Evolutionary conservation across 2,113 vertebrate genomes (phyloP).

Genomic region (Dicaeum eximium): DNA sequence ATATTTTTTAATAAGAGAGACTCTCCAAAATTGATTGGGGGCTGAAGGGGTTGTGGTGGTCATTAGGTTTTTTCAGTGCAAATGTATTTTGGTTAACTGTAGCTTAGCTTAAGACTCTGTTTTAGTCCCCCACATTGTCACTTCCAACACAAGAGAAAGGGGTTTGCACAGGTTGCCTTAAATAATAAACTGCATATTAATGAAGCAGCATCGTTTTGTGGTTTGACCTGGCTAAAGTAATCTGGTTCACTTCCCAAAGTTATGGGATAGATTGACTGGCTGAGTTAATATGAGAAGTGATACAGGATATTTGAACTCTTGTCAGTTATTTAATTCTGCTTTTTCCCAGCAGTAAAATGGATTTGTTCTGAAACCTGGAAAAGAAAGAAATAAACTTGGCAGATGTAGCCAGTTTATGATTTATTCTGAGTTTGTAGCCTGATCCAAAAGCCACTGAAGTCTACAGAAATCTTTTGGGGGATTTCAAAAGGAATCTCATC

Average conservation of each 20-base stretch:
- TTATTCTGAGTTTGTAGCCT: slow-evolving; percentile 49
- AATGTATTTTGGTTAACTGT: background rate
- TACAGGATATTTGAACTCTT: slow-evolving; percentile 34
- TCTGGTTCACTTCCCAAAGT: background rate
- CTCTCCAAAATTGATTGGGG: background rate
- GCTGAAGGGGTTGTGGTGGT: background rate
- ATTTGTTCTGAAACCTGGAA: slow-evolving; percentile 48
- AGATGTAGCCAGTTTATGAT: slow-evolving; percentile 40
- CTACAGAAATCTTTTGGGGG: slow-evolving; percentile 29
- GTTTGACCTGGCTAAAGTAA: background rate
- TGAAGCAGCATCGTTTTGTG: background rate
- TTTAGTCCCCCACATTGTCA: background rate
- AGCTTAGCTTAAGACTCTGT: background rate
- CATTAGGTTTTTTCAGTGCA: background rate
- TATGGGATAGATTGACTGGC: background rate
- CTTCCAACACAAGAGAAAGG: background rate
- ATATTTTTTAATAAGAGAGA: background rate
- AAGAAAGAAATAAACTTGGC: slow-evolving; percentile 55
- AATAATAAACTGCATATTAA: background rate
- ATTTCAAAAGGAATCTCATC: slow-evolving; percentile 51
- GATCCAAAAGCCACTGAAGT: slow-evolving; percentile 44
- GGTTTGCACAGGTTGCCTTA: background rate
- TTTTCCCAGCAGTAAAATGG: slow-evolving; percentile 58
- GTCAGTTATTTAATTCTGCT: slow-evolving; percentile 37
- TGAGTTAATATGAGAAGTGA: slow-evolving; percentile 21